Percentiles rank a stretch among this genome's conserved stretches.
Evolutionary conservation across 2,113 vertebrate genomes (phyloP).

Genomic region (Rhineura floridana): DNA sequence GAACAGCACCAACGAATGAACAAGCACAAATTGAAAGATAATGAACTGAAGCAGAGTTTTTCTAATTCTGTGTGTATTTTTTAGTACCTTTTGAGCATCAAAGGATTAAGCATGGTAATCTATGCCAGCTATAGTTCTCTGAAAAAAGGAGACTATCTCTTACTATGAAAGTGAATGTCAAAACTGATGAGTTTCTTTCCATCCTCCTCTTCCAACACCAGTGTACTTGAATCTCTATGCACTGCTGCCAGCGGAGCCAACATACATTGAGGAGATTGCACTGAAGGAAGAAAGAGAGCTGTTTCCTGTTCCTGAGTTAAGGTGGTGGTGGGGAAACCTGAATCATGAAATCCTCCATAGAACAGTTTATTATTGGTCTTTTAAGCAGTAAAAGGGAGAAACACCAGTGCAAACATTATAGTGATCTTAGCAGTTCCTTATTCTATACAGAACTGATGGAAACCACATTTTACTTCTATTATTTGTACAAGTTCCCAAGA

Average conservation of each 20-base stretch:
- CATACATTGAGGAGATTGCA: conserved; percentile 46
- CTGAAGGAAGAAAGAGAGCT: conserved; percentile 33
- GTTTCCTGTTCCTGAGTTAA: conserved; percentile 20
- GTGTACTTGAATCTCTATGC: conserved; percentile 32
- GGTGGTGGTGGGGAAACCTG: conserved; percentile 24
- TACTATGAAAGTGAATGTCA: conserved; percentile 9
- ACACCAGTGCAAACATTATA: neutral
- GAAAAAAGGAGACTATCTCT: neutral
- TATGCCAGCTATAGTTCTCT: neutral
- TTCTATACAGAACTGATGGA: neutral
- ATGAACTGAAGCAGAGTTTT: neutral
- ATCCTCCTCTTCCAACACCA: neutral
- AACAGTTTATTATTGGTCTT: neutral
- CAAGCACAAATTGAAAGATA: neutral
- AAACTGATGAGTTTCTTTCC: conserved; percentile 29
- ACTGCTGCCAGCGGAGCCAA: conserved; percentile 44
- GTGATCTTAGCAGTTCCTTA: neutral
- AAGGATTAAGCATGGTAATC: conserved; percentile 27
- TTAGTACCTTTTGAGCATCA: neutral
- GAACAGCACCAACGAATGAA: neutral
- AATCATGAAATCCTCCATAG: neutral
- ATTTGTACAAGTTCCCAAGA: neutral
- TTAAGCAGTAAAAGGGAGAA: neutral
- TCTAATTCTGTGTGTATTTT: neutral
- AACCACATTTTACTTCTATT: neutral